Conservation (phyloP, 2,113 vertebrate species). For the Pheucticus melanocephalus region DNA sequence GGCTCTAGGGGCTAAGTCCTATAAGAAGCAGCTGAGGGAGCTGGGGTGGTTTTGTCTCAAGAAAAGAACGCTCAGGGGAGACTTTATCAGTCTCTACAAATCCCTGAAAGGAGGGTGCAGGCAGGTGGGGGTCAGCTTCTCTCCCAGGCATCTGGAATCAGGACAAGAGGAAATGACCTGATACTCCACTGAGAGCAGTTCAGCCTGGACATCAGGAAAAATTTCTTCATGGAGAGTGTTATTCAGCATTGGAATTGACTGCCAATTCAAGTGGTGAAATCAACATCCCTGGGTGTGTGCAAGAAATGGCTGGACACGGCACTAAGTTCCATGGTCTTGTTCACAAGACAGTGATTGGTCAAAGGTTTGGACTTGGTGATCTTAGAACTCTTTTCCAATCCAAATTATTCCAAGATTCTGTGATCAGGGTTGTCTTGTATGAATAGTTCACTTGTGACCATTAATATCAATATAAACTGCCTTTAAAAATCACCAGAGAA, state of each 20-base stretch:
- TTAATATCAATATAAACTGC: background rate
- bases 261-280: background rate
- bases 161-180: background rate
- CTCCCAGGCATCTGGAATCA: background rate
- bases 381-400: background rate
- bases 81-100: background rate
- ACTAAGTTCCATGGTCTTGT: background rate
- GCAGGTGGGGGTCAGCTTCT: background rate
- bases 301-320: background rate
- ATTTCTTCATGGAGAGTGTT: background rate
- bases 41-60: background rate
- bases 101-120: background rate
- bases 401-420: background rate
- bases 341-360: background rate
- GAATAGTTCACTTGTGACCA: background rate
- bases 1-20: too few species aligned
- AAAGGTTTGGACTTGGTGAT: background rate
- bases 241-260: background rate
- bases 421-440: background rate
- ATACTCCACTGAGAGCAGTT: background rate
- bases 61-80: background rate
- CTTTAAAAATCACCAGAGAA: background rate
- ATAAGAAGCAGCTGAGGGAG: background rate
- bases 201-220: background rate
- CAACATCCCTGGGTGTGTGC: too few species aligned